phyloP scores from a whole-genome alignment of 2,113 vertebrate species.

The Toxostoma redivivum region DNA sequence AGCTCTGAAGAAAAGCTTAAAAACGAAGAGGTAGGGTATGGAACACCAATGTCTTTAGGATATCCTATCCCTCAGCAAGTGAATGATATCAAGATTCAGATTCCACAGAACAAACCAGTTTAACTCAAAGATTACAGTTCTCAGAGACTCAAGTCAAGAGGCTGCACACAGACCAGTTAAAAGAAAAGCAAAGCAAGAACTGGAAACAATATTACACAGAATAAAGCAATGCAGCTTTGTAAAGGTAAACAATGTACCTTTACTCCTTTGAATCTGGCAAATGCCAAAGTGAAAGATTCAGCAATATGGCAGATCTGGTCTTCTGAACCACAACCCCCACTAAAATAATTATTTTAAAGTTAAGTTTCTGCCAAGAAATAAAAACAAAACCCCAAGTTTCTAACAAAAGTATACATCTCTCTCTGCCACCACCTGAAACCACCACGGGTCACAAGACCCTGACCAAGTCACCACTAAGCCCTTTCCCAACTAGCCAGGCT shows the following conservation, averaged over 20 bases:
- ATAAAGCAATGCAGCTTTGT: not conserved
- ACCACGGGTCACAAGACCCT: not conserved
- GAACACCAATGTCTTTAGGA: not conserved
- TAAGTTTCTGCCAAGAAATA: not conserved
- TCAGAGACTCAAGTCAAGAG: not conserved
- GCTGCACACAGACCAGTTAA: not conserved
- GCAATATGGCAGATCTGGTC: not conserved
- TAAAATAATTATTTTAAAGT: not conserved
- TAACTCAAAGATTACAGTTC: not conserved
- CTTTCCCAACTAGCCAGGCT: not conserved
- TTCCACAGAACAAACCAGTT: not conserved
- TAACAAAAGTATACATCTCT: not conserved
- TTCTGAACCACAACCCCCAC: not conserved
- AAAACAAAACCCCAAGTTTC: not conserved
- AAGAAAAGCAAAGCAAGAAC: not conserved
- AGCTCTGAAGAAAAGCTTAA: not conserved
- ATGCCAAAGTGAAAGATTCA: not conserved
- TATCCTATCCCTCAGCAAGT: not conserved
- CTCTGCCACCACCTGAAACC: not conserved
- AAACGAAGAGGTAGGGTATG: not conserved
- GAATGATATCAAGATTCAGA: not conserved
- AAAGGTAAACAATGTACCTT: not conserved
- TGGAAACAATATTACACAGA: not conserved
- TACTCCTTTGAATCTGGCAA: not conserved
- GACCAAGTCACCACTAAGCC: not conserved